Conservation (phyloP, 92 coral and sea anemone genomes). For the Montipora capitata region DNA sequence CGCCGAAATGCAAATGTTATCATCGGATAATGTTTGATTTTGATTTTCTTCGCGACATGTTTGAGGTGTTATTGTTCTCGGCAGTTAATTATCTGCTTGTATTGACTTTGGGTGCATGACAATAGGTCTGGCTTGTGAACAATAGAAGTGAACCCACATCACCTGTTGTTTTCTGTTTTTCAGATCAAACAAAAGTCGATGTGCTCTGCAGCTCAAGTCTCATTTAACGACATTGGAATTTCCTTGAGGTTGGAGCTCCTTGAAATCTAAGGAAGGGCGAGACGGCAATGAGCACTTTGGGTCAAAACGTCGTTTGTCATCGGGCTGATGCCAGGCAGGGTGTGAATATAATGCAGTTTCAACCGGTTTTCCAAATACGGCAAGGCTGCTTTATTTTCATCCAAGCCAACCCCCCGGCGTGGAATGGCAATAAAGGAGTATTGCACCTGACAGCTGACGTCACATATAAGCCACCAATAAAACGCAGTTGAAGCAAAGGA, state of each 20-base stretch:
- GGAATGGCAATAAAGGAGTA: slow-evolving; percentile 54
- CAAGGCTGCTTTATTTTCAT: slow-evolving; percentile 34
- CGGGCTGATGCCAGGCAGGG: slow-evolving; percentile 34
- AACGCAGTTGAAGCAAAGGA: slow-evolving; percentile 39
- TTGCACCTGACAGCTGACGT: slow-evolving; percentile 83
- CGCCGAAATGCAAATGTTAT: slow-evolving; percentile 47
- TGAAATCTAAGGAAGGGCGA: slow-evolving; percentile 32
- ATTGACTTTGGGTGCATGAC: slow-evolving; percentile 48
- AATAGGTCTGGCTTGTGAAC: slow-evolving; percentile 32
- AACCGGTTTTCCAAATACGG: slow-evolving; percentile 44
- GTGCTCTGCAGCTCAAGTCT: slow-evolving; percentile 13
- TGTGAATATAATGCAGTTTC: slow-evolving; percentile 41
- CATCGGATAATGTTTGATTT: slow-evolving; percentile 30
- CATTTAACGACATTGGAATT: slow-evolving; percentile 48
- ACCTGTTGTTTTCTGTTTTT: slow-evolving; percentile 60
- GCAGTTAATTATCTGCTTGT: slow-evolving; percentile 50
- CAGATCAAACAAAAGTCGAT: slow-evolving; percentile 34
- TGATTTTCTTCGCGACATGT: slow-evolving; percentile 32
- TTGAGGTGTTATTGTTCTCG: slow-evolving; percentile 50
- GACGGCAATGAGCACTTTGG: slow-evolving; percentile 3
- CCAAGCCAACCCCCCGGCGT: slow-evolving; percentile 75
- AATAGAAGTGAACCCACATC: slow-evolving; percentile 34
- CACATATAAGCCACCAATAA: slow-evolving; percentile 65
- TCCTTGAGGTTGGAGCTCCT: slow-evolving; percentile 32
- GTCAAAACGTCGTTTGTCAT: slow-evolving; percentile 40